Base-by-base conservation (phyloP, 1,140 invertebrate species). In the Chlorops oryzae region DNA sequence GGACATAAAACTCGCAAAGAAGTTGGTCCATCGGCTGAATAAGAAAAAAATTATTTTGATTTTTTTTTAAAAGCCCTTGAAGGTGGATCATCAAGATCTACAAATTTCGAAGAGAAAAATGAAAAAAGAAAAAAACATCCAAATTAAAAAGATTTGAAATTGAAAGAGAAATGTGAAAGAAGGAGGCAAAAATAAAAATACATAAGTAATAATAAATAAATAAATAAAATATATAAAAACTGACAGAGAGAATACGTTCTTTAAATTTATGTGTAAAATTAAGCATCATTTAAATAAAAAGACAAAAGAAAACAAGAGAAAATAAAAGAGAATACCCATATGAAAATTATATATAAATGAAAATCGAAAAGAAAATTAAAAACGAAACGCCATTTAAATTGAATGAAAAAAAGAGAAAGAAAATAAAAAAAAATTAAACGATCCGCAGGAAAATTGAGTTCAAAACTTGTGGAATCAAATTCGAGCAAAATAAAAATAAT, bases 1-100 rank as follows among this genome's bases (percentile, higher is more conserved):
- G 90, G 91, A 38, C 90, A 92, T 75, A 89, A 90, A 74, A 84
- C 83, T 21, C 88, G 90, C 70, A 90, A 90, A 73, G 87, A 90
- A 23, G 42, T 58, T 54, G 51, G 54, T 41, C 42, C 58, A 49
- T 59, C 47, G 12, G 34, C 35, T 46, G 42, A 54, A 50, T 54
- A 70, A 59, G 61, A 70, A 61, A 44, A 47, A 40, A 52, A 61
- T 61, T 65, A 66, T 54, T 61, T 62, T 47, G 53, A 40, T 54
- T 52, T 37, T 32, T 22, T 20, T 10, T 7, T 7, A 17, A 38
- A 38, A n/a, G 18, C 18, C 6, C 5, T 32, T 32, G 27, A 32
- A 32, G n/a, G 27, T 18, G 22, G 12, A 18, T 20, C 38, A 40
- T 12, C 20, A n/a, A n/a, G 27, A 43, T 43, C 15, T 25, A 25